Percentiles rank a stretch among this genome's conserved stretches.
These are phyloP conservation scores for Sterrhoptilus dennistouni DNA, from an alignment of 2,113 vertebrate species.

Conservation along the genomic window DNA sequence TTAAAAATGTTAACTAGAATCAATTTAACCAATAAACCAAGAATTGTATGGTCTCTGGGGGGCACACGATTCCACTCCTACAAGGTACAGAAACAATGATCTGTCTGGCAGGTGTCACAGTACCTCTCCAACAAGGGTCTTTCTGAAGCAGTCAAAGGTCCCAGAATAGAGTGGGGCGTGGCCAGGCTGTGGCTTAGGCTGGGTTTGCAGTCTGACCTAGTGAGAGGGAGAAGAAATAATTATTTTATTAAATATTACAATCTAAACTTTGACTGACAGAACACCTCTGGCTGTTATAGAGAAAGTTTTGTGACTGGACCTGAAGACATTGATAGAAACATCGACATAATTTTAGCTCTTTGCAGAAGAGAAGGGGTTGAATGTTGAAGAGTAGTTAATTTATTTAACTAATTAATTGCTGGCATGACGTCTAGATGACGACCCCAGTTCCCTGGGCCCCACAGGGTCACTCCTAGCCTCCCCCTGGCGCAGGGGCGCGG, in stretches of 20 bases:
- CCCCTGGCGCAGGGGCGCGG: too few relatives aligned
- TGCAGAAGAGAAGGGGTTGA: background rate
- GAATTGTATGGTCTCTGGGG: background rate
- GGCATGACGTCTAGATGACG: accelerated
- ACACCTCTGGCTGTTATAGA: accelerated
- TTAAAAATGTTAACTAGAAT: background rate
- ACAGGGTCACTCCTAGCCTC: too few relatives aligned
- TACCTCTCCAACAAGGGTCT: conserved; percentile 92
- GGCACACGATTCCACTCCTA: background rate
- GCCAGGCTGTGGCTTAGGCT: conserved; percentile 83
- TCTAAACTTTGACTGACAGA: background rate
- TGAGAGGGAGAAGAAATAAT: background rate
- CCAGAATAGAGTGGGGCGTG: conserved; percentile 81
- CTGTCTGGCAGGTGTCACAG: background rate
- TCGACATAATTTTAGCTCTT: background rate
- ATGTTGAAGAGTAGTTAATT: background rate
- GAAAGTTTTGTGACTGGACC: accelerated
- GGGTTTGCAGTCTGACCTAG: conserved; percentile 95
- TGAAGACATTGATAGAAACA: accelerated
- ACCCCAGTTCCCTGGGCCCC: background rate
- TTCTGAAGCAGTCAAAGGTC: conserved; percentile 93
- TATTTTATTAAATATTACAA: background rate
- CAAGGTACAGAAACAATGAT: background rate
- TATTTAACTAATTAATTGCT: background rate
- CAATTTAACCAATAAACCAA: background rate